These are phyloP conservation scores for Conomelus anceps DNA, from an alignment of 2,888 invertebrate species.

Conservation along the genomic window DNA sequence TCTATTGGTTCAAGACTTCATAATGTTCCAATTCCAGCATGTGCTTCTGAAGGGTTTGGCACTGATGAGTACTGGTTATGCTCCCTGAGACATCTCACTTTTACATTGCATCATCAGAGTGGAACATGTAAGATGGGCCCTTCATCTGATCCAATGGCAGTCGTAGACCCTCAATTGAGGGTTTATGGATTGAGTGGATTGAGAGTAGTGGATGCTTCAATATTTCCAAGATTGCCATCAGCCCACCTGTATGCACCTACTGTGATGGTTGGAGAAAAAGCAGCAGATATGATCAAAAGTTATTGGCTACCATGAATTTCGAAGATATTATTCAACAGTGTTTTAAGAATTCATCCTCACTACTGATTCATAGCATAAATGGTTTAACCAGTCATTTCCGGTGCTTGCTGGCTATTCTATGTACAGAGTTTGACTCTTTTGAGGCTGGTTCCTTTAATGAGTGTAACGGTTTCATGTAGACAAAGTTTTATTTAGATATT, in stretches of 20 bases:
- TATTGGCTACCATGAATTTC: slow-evolving; percentile 21
- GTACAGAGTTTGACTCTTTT: no score
- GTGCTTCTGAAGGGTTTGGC: slow-evolving; percentile 47
- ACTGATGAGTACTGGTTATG: slow-evolving; percentile 62
- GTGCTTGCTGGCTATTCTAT: no score
- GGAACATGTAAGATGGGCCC: slow-evolving; percentile 65
- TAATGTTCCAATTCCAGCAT: slow-evolving; percentile 49
- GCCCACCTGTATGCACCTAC: slow-evolving; percentile 53
- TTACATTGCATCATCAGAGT: slow-evolving; percentile 60
- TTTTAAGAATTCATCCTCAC: no score
- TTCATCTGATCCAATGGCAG: slow-evolving; percentile 42
- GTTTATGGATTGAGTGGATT: slow-evolving; percentile 51
- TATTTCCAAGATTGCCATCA: slow-evolving; percentile 49
- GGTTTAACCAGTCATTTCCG: no score
- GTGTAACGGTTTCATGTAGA: no score
- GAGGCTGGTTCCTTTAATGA: no score
- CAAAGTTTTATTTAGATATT: no score
- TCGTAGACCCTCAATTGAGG: slow-evolving; percentile 47
- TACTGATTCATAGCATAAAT: no score
- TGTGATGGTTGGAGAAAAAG: slow-evolving; percentile 44
- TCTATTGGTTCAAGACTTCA: slow-evolving; percentile 43
- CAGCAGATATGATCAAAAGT: slow-evolving; percentile 40
- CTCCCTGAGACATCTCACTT: slow-evolving; percentile 49
- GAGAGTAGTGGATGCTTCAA: slow-evolving; percentile 48
- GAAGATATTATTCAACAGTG: neutral